Evolutionary conservation across 2,113 vertebrate genomes (phyloP).

Genomic region (Narcine bancroftii): DNA sequence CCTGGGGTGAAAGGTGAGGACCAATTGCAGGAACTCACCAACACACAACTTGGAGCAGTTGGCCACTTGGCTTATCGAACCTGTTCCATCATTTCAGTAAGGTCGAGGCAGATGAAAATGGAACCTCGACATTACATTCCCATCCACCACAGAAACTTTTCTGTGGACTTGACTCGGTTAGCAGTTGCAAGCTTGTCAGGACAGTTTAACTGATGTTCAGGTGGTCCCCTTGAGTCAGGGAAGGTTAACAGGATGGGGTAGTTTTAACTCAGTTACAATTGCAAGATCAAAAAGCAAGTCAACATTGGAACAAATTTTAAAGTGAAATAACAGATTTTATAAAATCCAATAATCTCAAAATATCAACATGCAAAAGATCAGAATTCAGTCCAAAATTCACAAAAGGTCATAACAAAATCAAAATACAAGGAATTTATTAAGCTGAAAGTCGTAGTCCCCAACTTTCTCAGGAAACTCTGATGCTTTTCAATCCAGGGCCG

Average conservation of each 20-base stretch:
- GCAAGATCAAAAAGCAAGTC: not conserved
- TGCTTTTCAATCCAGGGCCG: not conserved
- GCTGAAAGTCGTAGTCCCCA: not conserved
- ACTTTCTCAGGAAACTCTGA: not conserved
- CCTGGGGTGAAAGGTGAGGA: no score
- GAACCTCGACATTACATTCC: no score
- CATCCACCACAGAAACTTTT: no score
- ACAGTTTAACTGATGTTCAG: not conserved
- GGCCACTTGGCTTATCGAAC: no score
- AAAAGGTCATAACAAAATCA: conserved; percentile 42
- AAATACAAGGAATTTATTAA: conserved; percentile 39
- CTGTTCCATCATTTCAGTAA: no score
- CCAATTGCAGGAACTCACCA: no score
- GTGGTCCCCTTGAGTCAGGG: not conserved
- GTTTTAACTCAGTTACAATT: no score
- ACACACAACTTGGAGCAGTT: no score
- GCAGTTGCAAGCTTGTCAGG: not conserved
- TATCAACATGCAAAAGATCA: not conserved
- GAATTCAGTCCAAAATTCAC: not conserved
- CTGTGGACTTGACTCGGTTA: not conserved
- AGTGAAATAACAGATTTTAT: not conserved
- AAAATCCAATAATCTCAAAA: not conserved
- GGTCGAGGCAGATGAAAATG: no score
- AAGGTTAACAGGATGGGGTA: not conserved
- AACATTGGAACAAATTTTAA: not conserved